phyloP scores from a whole-genome alignment of 2,888 invertebrate species.

The Eupithecia inturbata region DNA sequence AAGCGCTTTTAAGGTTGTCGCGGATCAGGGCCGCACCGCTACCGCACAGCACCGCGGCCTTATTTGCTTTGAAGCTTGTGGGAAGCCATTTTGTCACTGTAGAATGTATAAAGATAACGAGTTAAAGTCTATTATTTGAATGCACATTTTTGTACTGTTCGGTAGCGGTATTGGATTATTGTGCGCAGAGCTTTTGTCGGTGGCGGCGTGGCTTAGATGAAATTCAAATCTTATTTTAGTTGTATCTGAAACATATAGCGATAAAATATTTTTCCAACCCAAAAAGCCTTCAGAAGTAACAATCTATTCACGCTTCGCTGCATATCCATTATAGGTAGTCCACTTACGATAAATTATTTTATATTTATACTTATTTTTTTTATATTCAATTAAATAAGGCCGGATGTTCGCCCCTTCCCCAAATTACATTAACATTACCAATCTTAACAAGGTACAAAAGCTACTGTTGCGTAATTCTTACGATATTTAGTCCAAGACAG shows the following conservation, averaged over 20 bases:
- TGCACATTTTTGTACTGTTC: too few species aligned
- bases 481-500: neutral
- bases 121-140: too few species aligned
- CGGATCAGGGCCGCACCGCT: too few species aligned
- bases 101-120: too few species aligned
- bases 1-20: too few species aligned
- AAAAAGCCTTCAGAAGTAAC: slow-evolving; percentile 29
- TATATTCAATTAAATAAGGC: slow-evolving; percentile 65
- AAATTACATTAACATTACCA: slow-evolving; percentile 65
- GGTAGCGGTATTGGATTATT: too few species aligned
- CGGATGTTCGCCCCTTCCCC: slow-evolving; percentile 63
- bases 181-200: neutral
- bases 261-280: slow-evolving; percentile 5
- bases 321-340: slow-evolving; percentile 59
- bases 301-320: slow-evolving; percentile 62
- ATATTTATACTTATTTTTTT: slow-evolving; percentile 54
- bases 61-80: too few species aligned
- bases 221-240: neutral
- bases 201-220: neutral
- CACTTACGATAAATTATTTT: slow-evolving; percentile 63
- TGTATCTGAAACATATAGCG: neutral
- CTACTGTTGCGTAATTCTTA: neutral
- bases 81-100: too few species aligned
- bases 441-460: slow-evolving; percentile 25
- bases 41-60: too few species aligned